Base-by-base conservation (phyloP, 2,888 invertebrate species). In the Cephus pygmeus region DNA sequence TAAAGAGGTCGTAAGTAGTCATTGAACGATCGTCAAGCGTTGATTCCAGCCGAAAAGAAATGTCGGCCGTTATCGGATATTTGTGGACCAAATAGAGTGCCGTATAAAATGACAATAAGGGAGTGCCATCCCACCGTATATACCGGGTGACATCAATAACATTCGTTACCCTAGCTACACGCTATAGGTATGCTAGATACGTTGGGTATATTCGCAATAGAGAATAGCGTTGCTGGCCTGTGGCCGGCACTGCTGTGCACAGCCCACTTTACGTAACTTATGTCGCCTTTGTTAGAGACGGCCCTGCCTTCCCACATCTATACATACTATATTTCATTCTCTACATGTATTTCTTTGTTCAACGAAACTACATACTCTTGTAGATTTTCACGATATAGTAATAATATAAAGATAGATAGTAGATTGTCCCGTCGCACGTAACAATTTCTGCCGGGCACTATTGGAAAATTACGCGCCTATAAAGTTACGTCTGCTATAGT, bases 101-200 rank as follows among this genome's bases (percentile, higher is more conserved):
- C 86, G 87, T 89, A 89, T 88, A 89, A 89, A 88, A 88, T 87
- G 88, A 88, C 88, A 87, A 89, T 89, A 89, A 89, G 87, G 87
- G 86, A 85, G 85, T 82, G 86, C 83, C 88, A 83, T 82, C 79
- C 80, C 12, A 76, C 75, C 80, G 81, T 80, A 79, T 82, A 81
- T 76, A 82, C 81, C 73, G 30, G 71, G 35, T 69, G 85, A 85
- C 89, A 89, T 89, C 89, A 89, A 89, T 89, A 89, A 89, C 89
- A 88, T 89, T 89, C 88, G 89, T 89, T 89, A 89, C 86, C 86
- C 83, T 83, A 77, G 79, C 77, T 82, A 79, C 81, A 11, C 71
- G 4, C 71, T 33, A 31, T 71, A 71, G 71, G 31, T 33, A 33
- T 30, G 31, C 23, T 56, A 33, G 23, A 34, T n/a, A 75, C 34